phyloP scores from a whole-genome alignment of 2,888 invertebrate genomes.

The Agrilus mali region DNA sequence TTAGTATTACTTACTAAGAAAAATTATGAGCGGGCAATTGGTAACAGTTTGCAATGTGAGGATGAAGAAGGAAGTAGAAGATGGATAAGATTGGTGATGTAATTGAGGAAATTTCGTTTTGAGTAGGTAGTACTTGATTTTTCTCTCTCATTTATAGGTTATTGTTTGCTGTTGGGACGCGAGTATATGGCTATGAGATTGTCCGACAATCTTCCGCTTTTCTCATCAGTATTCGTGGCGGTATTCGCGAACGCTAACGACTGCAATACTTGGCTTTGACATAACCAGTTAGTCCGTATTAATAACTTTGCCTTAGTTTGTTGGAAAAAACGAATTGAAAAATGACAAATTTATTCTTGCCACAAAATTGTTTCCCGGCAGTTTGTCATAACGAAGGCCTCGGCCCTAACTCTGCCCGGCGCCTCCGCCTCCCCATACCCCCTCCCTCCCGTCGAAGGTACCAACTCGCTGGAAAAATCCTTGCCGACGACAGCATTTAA shows the following conservation, averaged over 20 bases:
- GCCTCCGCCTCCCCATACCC: constrained; percentile 15
- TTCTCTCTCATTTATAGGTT: too few species aligned
- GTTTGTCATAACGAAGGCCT: constrained; percentile 18
- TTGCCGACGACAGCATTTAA: constrained; percentile 34
- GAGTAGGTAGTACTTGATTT: too few species aligned
- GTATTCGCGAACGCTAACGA: constrained; percentile 31
- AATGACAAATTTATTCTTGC: constrained; percentile 34
- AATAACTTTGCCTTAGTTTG: constrained; percentile 36
- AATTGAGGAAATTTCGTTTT: too few species aligned
- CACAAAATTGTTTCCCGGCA: constrained; percentile 29
- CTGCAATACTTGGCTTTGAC: constrained; percentile 38
- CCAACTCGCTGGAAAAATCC: constrained; percentile 29
- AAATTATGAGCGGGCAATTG: too few species aligned
- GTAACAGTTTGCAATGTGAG: too few species aligned
- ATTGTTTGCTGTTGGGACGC: too few species aligned
- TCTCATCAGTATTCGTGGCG: constrained; percentile 36
- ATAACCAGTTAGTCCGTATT: constrained; percentile 40
- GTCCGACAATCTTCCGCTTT: constrained; percentile 16
- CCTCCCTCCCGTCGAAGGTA: constrained; percentile 24
- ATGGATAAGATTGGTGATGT: too few species aligned
- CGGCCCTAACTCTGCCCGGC: too few species aligned
- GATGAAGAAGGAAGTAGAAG: too few species aligned
- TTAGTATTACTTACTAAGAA: too few species aligned
- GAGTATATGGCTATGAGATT: too few species aligned
- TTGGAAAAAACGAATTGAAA: constrained; percentile 33